Evolutionary conservation across 2,797 vertebrate species (phyloP), one percentile per base, ranked within the genome.

Genomic region (Danio aesculapii): DNA sequence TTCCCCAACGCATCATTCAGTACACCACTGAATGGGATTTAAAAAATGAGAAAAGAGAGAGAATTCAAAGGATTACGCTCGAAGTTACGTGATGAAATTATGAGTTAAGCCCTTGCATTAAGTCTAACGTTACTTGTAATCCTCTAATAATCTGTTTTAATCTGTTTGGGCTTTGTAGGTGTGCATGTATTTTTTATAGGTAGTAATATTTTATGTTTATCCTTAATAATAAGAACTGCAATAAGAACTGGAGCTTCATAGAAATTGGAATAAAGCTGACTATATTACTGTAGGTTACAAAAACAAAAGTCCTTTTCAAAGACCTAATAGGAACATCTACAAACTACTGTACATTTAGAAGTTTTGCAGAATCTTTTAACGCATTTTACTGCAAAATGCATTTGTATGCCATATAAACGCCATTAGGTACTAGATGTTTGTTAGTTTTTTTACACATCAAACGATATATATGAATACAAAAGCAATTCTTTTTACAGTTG

Each of bases 161-260:
- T 92, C 90, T 89, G 79, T 76, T 90, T 84, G 88, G 87, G 89
- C 86, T 91, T 88, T 89, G 87, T 89, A 89, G 92, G 90, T 91
- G 89, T 90, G 75, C 59, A 46, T 76, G 30, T 14, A 21, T 61
- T 50, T 17, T n/a, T 7, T 8, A 77, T 66, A 13, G 10, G 14
- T 46, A 46, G 6, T 8, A 16, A 16, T 44, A 8, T 21, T 30
- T 49, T 39, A 30, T 7, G 17, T 75, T 39, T 75, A 8, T 52
- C 4, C 30, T 75, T 30, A 50, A 73, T 10, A 44, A n/a, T 10
- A 12, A 44, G 21, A 14, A 30, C 8, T 30, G 30, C 30, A 30
- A 30, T 30, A 30, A 3, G 30, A 30, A 30, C 30, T 19, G 4
- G 13, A 47, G 53, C 6, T 16, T 14, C 46, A 21, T 44, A 11